phyloP scores from a whole-genome alignment of 1,140 invertebrate species.

The Paralvinella palmiformis region DNA sequence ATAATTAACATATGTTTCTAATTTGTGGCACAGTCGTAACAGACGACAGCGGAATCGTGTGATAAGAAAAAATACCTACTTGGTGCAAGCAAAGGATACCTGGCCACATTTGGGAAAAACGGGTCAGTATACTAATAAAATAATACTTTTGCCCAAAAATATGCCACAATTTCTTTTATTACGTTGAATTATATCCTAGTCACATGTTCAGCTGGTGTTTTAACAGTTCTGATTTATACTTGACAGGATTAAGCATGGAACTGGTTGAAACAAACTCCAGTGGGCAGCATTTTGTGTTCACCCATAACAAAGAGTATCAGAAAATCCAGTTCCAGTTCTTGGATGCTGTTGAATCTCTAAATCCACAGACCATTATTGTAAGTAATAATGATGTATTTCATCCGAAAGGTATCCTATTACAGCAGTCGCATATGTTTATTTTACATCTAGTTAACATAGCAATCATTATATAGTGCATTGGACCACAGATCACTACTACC shows the following conservation, averaged over 20 bases:
- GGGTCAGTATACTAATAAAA: slow-evolving; percentile 39
- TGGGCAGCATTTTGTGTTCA: slow-evolving; percentile 68
- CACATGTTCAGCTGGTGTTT: too few relatives aligned
- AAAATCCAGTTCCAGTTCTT: slow-evolving; percentile 68
- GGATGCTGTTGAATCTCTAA: slow-evolving; percentile 69
- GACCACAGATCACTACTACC: too few relatives aligned
- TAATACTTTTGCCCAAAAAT: slow-evolving; percentile 2
- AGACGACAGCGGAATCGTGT: slow-evolving; percentile 24
- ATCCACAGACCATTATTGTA: slow-evolving; percentile 75
- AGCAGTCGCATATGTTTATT: too few relatives aligned
- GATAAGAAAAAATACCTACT: slow-evolving; percentile 32
- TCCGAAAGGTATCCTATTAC: too few relatives aligned
- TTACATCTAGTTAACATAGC: too few relatives aligned
- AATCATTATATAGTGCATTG: too few relatives aligned
- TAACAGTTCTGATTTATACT: slow-evolving; percentile 4
- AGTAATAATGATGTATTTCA: slow-evolving; percentile 39
- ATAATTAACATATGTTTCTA: too few relatives aligned
- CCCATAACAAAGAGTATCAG: slow-evolving; percentile 72
- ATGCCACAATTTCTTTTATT: too few relatives aligned
- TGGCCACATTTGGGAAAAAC: slow-evolving; percentile 64
- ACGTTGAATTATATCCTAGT: too few relatives aligned
- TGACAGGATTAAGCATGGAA: slow-evolving; percentile 65
- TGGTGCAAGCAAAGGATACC: slow-evolving; percentile 56
- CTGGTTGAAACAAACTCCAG: slow-evolving; percentile 54
- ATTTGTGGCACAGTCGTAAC: too few relatives aligned